These are phyloP conservation scores for Chaetorhynchus papuensis DNA, from an alignment of 2,113 vertebrate species.

Conservation along the genomic window DNA sequence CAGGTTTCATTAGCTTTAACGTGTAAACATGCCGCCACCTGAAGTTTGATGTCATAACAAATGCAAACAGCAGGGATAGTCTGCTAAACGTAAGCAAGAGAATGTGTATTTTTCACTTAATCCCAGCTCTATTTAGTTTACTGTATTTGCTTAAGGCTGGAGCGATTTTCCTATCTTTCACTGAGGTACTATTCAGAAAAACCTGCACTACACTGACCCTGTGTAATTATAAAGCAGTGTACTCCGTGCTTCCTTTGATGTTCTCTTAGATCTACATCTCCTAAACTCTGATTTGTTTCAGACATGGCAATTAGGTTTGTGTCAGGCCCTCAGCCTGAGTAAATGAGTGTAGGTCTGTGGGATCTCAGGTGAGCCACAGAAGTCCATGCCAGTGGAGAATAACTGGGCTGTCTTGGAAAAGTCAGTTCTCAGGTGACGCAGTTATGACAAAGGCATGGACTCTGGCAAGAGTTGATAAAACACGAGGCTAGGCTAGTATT, in stretches of 20 bases:
- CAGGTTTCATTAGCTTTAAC: not conserved
- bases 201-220: not conserved
- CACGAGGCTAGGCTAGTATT: not conserved
- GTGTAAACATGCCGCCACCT: slow-evolving; percentile 4
- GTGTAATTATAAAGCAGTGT: not conserved
- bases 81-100: not conserved
- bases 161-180: not conserved
- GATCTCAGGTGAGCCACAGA: not conserved
- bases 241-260: not conserved
- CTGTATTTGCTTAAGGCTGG: not conserved
- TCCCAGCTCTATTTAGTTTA: not conserved
- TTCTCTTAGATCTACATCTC: not conserved
- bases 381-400: not conserved
- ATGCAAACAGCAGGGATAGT: slow-evolving; percentile 9
- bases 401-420: not conserved
- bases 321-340: not conserved
- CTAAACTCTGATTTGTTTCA: not conserved
- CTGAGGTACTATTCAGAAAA: not conserved
- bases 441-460: not conserved
- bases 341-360: not conserved
- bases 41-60: slow-evolving; percentile 39
- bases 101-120: slow-evolving; percentile 6
- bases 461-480: not conserved
- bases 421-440: not conserved
- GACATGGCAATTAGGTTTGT: not conserved